A percentile compares a stretch with the other conserved stretches of the same genome.
phyloP scores from a whole-genome alignment of 2,113 vertebrate species.

The Brevimyrus niger region DNA sequence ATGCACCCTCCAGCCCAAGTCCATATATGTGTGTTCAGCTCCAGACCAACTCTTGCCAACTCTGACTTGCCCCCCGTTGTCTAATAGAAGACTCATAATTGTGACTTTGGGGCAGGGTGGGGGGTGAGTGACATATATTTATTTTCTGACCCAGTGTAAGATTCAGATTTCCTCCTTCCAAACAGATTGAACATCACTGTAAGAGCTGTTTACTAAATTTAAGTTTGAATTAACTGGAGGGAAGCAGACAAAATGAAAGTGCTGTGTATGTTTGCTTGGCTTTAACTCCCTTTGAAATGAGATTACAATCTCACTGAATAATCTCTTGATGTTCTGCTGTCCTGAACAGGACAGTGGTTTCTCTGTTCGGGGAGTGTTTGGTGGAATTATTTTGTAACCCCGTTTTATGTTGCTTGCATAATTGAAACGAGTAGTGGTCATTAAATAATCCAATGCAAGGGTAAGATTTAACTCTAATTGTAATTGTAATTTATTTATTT shows the following conservation, averaged over 20 bases:
- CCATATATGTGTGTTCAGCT: neutral
- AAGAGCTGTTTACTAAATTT: neutral
- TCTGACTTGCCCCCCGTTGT: neutral
- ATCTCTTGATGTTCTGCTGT: neutral
- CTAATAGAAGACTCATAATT: neutral
- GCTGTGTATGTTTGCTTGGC: neutral
- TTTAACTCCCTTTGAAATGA: neutral
- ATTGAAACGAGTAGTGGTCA: neutral
- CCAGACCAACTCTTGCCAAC: neutral
- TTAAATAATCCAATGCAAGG: neutral
- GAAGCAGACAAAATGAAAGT: neutral
- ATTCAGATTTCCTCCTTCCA: neutral
- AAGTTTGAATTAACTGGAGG: neutral
- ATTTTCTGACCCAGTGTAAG: neutral
- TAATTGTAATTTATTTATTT: too few species aligned
- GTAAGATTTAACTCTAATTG: neutral
- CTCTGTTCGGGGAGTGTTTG: neutral
- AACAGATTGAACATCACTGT: neutral
- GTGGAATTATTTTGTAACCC: neutral
- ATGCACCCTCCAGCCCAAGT: neutral
- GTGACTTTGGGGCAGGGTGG: neutral
- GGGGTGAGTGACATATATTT: neutral
- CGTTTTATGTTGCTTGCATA: neutral
- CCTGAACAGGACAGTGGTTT: neutral
- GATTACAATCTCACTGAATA: neutral